Base-by-base conservation (phyloP, 2,888 invertebrate genomes). In the Gnatocerus cornutus region DNA sequence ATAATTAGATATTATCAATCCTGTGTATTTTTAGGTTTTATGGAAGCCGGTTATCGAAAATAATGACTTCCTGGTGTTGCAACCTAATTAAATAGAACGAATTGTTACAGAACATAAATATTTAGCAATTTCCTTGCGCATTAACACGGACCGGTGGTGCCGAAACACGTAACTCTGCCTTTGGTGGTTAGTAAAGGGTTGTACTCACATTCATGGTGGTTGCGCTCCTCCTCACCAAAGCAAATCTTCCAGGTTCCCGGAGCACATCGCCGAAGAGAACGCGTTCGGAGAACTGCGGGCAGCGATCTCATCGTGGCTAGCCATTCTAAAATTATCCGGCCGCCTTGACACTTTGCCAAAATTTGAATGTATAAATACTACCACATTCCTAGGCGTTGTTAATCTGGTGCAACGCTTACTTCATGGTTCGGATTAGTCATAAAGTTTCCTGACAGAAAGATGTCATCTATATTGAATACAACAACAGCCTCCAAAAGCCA, bases 271-370 rank as follows among this genome's bases (percentile, higher is more conserved):
- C 76, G 76, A 74, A 76, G 75, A 76, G 73, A 73, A 71, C 73
- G 69, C 74, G 68, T 66, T 71, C 74, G 72, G 72, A 75, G 74
- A 78, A 77, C 77, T 77, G 75, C 73, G 73, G 71, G 67, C 68
- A 74, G 71, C 59, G 72, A 71, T 70, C 71, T 72, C 71, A 61
- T 74, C 71, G 71, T 72, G 74, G 74, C 76, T 76, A 74, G 75
- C 72, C 77, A 72, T 74, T 79, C 82, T 82, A 82, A 80, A 79
- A 79, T 81, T 81, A 81, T 79, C 72, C 77, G 68, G 73, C 72
- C 74, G 74, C 77, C 76, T 81, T 82, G 82, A 81, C 79, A 78
- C 73, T 70, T 78, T 80, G 82, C 82, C 82, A 82, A 82, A 79
- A 75, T 76, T 74, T 43, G 71, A 74, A 41, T 21, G 10, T 79